Evolutionary conservation across 1,140 invertebrate genomes (phyloP).

Genomic region (Polyergus mexicanus): DNA sequence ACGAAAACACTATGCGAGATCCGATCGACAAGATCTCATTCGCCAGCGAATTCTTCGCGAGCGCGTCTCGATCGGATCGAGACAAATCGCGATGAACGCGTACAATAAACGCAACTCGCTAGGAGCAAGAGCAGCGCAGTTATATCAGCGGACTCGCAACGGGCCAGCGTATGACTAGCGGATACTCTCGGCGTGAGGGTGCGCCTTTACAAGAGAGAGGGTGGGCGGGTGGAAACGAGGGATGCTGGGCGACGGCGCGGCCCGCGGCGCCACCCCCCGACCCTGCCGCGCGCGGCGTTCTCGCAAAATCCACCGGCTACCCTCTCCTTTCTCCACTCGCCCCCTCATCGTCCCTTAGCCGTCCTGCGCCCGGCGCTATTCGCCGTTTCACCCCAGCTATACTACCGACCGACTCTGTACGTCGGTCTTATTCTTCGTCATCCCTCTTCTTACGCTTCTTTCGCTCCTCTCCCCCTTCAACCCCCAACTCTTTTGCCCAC

Average conservation of each 20-base stretch:
- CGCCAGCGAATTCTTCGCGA: neutral
- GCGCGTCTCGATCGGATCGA: conserved; percentile 36
- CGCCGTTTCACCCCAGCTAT: conserved; percentile 47
- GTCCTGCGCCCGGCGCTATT: conserved; percentile 47
- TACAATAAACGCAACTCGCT: conserved; percentile 15
- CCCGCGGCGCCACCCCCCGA: conserved; percentile 82
- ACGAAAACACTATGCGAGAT: neutral
- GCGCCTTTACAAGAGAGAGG: conserved; percentile 79
- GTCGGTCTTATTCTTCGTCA: conserved; percentile 57
- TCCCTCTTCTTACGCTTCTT: conserved; percentile 19
- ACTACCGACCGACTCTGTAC: conserved; percentile 34
- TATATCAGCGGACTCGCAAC: conserved; percentile 80
- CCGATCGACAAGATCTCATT: neutral
- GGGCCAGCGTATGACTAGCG: conserved; percentile 85
- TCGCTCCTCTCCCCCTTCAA: neutral
- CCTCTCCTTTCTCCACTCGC: conserved; percentile 19
- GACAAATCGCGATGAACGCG: conserved; percentile 21
- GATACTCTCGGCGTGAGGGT: conserved; percentile 83
- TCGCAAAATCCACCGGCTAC: conserved; percentile 72
- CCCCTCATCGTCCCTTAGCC: conserved; percentile 9
- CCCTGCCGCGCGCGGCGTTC: conserved; percentile 70
- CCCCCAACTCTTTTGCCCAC: neutral
- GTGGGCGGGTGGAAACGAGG: conserved; percentile 78
- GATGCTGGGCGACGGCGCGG: conserved; percentile 86
- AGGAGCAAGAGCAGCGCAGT: conserved; percentile 62